A percentile compares a stretch with the other conserved stretches of the same genome.
Evolutionary conservation across 1,140 invertebrate species (phyloP).

Genomic region (Pomacea maculata): DNA sequence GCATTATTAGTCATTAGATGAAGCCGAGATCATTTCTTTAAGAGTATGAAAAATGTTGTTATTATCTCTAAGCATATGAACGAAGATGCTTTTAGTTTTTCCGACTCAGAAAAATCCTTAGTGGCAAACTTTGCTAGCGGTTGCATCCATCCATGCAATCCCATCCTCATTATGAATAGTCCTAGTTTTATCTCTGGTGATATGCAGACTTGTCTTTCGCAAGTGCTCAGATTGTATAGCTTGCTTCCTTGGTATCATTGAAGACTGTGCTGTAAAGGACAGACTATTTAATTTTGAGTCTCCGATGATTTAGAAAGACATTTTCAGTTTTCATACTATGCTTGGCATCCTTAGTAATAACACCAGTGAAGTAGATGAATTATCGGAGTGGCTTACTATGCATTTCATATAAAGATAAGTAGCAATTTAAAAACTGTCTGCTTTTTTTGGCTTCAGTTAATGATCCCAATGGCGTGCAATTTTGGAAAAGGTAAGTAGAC

Average conservation of each 20-base stretch:
- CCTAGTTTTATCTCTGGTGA: not conserved
- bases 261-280: not conserved
- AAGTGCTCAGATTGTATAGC: not conserved
- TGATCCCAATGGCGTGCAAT: slow-evolving; percentile 55
- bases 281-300: not conserved
- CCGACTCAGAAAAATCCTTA: too few species aligned
- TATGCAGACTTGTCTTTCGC: not conserved
- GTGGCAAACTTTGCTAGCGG: too few species aligned
- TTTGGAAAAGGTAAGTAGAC: slow-evolving; percentile 51
- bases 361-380: too few species aligned
- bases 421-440: too few species aligned
- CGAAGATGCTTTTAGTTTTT: not conserved
- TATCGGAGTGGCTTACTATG: too few species aligned
- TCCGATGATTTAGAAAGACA: not conserved
- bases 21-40: not conserved
- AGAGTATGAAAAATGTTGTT: not conserved
- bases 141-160: too few species aligned
- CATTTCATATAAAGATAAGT: too few species aligned
- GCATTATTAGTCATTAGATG: not conserved
- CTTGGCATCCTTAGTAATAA: too few species aligned
- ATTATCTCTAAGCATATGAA: not conserved
- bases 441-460: slow-evolving; percentile 40
- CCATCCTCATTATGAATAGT: not conserved
- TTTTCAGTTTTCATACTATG: not conserved
- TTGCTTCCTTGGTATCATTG: not conserved